Evolutionary conservation across 2,797 vertebrate genomes (phyloP).

Genomic region (Chrosomus eos): DNA sequence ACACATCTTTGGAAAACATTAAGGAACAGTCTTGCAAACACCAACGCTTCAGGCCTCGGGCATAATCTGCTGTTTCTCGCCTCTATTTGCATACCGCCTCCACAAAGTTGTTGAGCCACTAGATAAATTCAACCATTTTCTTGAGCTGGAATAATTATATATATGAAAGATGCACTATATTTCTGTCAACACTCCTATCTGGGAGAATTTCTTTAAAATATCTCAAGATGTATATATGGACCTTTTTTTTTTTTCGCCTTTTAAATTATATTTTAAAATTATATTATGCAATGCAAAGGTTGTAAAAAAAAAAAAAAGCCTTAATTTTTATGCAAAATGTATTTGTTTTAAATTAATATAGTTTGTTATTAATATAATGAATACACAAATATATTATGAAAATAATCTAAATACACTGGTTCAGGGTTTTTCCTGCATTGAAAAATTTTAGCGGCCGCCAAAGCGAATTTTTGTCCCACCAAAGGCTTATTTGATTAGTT

Average conservation of each 20-base stretch:
- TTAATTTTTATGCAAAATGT: neutral
- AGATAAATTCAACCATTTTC: neutral
- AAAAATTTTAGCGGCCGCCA: too few species aligned
- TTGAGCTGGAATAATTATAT: neutral
- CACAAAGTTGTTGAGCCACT: constrained; percentile 19
- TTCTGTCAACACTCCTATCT: neutral
- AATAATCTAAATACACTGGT: too few species aligned
- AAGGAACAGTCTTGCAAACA: constrained; percentile 15
- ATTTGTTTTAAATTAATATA: neutral
- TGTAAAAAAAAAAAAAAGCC: neutral
- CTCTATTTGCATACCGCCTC: constrained; percentile 29
- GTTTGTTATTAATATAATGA: neutral
- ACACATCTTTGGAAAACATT: neutral
- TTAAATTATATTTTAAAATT: neutral
- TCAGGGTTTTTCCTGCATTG: too few species aligned
- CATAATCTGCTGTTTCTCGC: neutral
- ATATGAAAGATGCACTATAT: neutral
- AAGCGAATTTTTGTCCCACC: too few species aligned
- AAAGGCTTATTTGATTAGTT: too few species aligned
- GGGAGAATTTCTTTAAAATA: neutral
- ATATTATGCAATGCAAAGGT: neutral
- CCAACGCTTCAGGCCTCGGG: constrained; percentile 11
- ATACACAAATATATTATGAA: neutral
- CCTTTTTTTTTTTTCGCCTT: neutral
- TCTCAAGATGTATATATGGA: neutral